phyloP scores from a whole-genome alignment of 1,140 invertebrate species.

The Anthonomus grandis region DNA sequence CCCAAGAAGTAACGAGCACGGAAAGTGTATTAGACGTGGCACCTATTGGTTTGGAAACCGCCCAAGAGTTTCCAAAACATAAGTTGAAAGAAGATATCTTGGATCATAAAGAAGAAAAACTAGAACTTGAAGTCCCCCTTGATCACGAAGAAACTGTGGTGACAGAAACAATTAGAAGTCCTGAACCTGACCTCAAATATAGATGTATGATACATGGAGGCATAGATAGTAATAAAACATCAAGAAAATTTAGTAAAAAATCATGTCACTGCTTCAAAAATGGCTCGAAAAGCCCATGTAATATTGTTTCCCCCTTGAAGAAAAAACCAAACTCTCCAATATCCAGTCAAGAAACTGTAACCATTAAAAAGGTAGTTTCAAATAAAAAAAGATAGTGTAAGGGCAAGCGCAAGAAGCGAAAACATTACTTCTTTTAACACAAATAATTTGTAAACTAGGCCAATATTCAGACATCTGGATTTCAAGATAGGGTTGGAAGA shows the following conservation, averaged over 20 bases:
- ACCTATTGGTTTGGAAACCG: no score
- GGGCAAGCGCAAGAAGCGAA: conserved; percentile 18
- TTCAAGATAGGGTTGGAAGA: no score
- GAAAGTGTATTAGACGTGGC: conserved; percentile 36
- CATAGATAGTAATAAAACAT: conserved; percentile 40
- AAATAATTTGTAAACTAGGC: no score
- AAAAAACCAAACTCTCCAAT: conserved; percentile 39
- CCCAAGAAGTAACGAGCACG: conserved; percentile 43
- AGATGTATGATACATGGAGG: conserved; percentile 37
- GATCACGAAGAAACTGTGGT: conserved; percentile 21
- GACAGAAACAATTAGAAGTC: not conserved
- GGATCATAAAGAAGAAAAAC: no score
- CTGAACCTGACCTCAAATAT: not conserved
- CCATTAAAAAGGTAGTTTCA: conserved; percentile 43
- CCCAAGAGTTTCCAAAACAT: no score
- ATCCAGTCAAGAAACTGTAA: conserved; percentile 34
- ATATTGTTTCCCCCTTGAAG: conserved; percentile 22
- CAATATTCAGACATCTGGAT: no score
- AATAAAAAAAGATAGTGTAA: conserved; percentile 48
- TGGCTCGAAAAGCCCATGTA: conserved; percentile 39
- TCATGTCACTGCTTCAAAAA: conserved; percentile 45
- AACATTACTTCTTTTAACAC: conserved; percentile 5
- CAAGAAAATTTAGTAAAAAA: conserved; percentile 40
- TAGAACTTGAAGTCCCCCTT: conserved; percentile 22
- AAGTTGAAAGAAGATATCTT: no score